Evolutionary conservation across 2,888 invertebrate species (phyloP), one percentile per base, ranked within the genome.

Genomic region (Drosophila seclusa): DNA sequence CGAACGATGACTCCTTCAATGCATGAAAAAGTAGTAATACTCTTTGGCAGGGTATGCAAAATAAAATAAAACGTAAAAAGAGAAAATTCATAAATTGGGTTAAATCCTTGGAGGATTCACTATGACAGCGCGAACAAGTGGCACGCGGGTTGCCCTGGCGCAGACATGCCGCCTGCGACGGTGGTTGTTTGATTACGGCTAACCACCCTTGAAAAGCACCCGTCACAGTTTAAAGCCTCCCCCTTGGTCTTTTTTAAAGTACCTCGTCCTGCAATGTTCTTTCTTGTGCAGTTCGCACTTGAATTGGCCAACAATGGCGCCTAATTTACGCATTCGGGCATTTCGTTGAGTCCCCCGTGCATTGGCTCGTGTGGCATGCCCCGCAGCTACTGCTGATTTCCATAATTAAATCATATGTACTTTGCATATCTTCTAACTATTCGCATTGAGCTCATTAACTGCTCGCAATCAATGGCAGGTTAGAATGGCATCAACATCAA

Each of bases 21-120:
- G 21, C 45, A 18, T 34, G 2, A 29, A 0, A 16, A 42, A 42
- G 2, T 31, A 4, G 10, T 16, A 21, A 57, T 42, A 21, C 0
- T 0, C 21, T 42, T 31, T 3, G 10, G 11, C 16, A 42, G 42
- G 21, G 57, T 32, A 32, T 57, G n/a, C 1, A 16, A 38, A 67
- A 77, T 7, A 55, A 53, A 52, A 61, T 36, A 58, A 58, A 55
- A 68, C 40, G 59, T 40, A 40, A 61, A 45, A 45, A 48, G 57
- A 71, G 57, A 53, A 79, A 77, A 82, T 88, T 84, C 85, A 90
- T 91, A 90, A 91, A 91, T 91, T 91, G 91, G 84, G 89, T 90
- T 86, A 87, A 90, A 80, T 91, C 91, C 91, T 90, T 89, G 67
- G 91, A 91, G 85, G 91, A 91, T 85, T 90, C 81, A 65, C 87